These are phyloP conservation scores for Microcebus lehilahytsara DNA, from an alignment of 2,113 vertebrate genomes.

Conservation along the genomic window DNA sequence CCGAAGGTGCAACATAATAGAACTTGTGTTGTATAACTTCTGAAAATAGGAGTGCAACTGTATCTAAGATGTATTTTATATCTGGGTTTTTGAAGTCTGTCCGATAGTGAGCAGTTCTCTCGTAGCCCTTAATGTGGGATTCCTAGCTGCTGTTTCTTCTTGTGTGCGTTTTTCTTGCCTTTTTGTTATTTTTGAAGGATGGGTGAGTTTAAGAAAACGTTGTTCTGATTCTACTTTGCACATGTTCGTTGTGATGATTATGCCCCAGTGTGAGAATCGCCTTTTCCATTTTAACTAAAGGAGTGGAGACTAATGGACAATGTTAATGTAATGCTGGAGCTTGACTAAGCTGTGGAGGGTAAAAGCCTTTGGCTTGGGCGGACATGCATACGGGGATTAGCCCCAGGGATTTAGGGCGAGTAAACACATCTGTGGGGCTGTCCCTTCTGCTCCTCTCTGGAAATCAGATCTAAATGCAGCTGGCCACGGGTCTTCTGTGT, in stretches of 20 bases:
- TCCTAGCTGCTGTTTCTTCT: background rate
- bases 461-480: background rate
- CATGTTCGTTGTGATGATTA: too few species aligned
- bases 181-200: too few species aligned
- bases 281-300: background rate
- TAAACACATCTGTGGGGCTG: rapidly evolving
- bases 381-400: background rate
- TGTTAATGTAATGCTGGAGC: background rate
- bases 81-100: background rate
- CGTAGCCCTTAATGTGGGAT: rapidly evolving
- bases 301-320: rapidly evolving
- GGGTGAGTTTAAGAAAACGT: background rate
- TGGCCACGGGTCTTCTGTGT: rapidly evolving
- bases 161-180: background rate
- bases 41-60: rapidly evolving
- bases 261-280: background rate
- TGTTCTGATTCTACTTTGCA: background rate
- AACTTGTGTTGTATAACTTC: too few species aligned
- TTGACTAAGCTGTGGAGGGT: background rate
- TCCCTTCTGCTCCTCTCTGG: background rate
- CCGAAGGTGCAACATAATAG: rapidly evolving
- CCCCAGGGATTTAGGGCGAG: rapidly evolving
- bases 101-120: rapidly evolving
- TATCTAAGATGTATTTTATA: rapidly evolving
- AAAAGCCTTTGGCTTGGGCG: rapidly evolving